Conservation (phyloP, 1,140 invertebrate genomes). For the Lepidotrigona ventralis region DNA sequence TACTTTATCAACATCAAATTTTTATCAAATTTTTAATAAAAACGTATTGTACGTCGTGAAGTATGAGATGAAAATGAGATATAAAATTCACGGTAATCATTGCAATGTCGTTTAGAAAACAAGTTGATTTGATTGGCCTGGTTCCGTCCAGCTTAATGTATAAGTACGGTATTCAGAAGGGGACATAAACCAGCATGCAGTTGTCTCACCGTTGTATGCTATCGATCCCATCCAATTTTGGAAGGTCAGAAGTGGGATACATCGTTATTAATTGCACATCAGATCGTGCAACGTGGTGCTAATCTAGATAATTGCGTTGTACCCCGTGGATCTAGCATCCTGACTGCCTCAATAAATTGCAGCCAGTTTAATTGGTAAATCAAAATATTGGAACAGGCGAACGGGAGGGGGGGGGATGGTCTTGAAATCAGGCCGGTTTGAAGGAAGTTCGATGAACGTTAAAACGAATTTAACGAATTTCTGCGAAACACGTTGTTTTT, state of each 20-base stretch:
- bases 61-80: not conserved
- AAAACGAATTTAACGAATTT: not conserved
- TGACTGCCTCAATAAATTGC: constrained; percentile 22
- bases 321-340: not conserved
- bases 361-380: constrained; percentile 27
- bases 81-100: not conserved
- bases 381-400: constrained; percentile 3
- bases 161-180: not conserved
- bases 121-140: constrained; percentile 3
- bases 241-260: constrained; percentile 36
- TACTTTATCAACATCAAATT: too few relatives aligned
- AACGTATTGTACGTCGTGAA: too few relatives aligned
- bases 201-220: constrained; percentile 26
- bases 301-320: constrained; percentile 52
- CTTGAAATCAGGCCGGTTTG: not conserved
- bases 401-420: too few relatives aligned
- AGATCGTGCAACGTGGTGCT: constrained; percentile 25
- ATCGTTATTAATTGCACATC: constrained; percentile 51
- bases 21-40: not conserved
- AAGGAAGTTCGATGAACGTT: not conserved
- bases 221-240: constrained; percentile 48
- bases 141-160: not conserved
- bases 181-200: constrained; percentile 20
- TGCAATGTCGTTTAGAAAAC: not conserved
- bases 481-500: too few relatives aligned